Base-by-base conservation (phyloP, 2,797 vertebrate genomes). In the Phoxinus dragarum region DNA sequence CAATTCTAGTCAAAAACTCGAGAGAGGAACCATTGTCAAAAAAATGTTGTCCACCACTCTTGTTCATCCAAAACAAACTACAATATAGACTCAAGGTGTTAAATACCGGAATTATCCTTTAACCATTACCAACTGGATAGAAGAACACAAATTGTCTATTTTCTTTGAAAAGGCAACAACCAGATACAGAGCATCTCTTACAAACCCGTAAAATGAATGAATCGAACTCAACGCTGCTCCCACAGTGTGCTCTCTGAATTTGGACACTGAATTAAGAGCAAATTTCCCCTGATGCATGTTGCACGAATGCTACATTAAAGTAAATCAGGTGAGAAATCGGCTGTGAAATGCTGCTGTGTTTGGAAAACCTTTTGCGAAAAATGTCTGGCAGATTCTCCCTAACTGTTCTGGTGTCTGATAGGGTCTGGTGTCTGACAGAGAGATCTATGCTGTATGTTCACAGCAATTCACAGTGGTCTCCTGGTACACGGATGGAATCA, bases 161-260 rank as follows among this genome's bases (percentile, higher is more conserved):
- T 69, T 80, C 36, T 49, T 44, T 87, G 49, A 64, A 80, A 72
- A 80, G 52, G 38, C n/a, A 59, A 80, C 86, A 80, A 42, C 44
- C 59, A 40, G 36, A 17, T 75, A 7, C 59, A 21, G 66, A 67
- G 67, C 31, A 36, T 40, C 61, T 74, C 31, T 16, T 64, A 42
- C 44, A 80, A 83, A 56, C 66, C 23, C 23, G 44, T 34, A 66
- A 86, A 86, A 80, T 80, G 14, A 86, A 86, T 84, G 14, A 67
- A 54, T 71, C 17, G 42, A 54, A 42, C 66, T 34, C 14, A 34
- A 34, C 14, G 17, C 27, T 34, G 31, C 14, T 66, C 64, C 14
- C 1, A 17, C 31, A 34, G 64, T 34, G 14, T 34, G 14, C 31
- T 52, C 56, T 84, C 19, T 47, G 71, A 67, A 54, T 74, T 54